Evolutionary conservation across 1,140 invertebrate genomes (phyloP), one percentile per base, ranked within the genome.

Genomic region (Batillaria attramentaria): DNA sequence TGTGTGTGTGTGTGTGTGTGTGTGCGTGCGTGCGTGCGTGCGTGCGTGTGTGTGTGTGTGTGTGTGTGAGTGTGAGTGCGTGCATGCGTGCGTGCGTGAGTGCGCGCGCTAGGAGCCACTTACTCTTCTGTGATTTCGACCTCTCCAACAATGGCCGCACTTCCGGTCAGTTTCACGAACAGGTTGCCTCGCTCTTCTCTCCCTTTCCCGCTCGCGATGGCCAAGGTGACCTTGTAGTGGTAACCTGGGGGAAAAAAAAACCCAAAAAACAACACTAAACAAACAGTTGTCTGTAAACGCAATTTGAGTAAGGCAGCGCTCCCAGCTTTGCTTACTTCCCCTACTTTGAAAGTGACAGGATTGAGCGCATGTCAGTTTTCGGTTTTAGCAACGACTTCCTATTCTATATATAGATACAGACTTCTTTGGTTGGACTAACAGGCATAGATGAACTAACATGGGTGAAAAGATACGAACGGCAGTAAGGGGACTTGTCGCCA

Each of bases 221-320:
- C 42, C 20, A 87, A 33, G 24, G 79, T 66, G 8, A 86, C 72
- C 66, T 83, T 74, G 42, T 87, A 86, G 62, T 86, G 86, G 46
- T 86, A 87, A 28, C 85, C 86, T 86, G 70, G 10, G 75, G 72
- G 39, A 75, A 3, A 46, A 70, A 33, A 35, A 69, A 13, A 39
- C 20, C 31, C 16, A 4, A 35, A 31, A 35, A 66, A 0, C 31
- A 66, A 37, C 31, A 66, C 33, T n/a, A n/a, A n/a, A n/a, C n/a
- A n/a, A n/a, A n/a, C n/a, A n/a, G n/a, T n/a, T n/a, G n/a, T n/a
- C n/a, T 39, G 43, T n/a, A 28, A 28, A 46, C 43, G 18, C 42
- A 20, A 20, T n/a, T 43, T 73, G 8, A 39, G 33, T 43, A 39
- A 20, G 24, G 43, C 4, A n/a, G 24, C n/a, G 43, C n/a, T 42